phyloP scores from a whole-genome alignment of 37 sponge, comb jelly and placozoan species.

The Chondrosia reniformis region DNA sequence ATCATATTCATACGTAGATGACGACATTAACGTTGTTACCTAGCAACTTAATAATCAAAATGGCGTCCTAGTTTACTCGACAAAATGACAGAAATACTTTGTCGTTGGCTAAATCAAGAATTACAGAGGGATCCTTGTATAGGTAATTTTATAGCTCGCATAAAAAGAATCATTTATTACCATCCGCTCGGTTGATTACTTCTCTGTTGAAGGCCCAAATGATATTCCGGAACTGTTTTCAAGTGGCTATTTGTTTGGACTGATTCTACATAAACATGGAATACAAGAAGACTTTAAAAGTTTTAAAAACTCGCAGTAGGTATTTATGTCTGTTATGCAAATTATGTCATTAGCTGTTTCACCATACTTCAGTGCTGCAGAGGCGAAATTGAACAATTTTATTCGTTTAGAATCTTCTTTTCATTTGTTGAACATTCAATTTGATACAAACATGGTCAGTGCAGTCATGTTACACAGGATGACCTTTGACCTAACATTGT shows the following conservation, averaged over 20 bases:
- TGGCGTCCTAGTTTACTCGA: too few species aligned
- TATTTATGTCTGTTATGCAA: neutral
- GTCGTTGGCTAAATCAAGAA: constrained; percentile 91
- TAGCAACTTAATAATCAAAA: too few species aligned
- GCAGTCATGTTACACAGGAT: neutral
- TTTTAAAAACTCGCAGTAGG: constrained; percentile 11
- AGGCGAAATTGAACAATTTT: constrained; percentile 95
- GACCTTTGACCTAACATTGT: neutral
- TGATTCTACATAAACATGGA: constrained; percentile 72
- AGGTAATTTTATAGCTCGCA: constrained; percentile 67
- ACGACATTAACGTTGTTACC: too few species aligned
- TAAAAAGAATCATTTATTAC: too few species aligned
- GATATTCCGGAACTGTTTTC: constrained; percentile 64
- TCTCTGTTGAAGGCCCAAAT: constrained; percentile 21
- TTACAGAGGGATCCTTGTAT: constrained; percentile 43
- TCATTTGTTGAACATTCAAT: constrained; percentile 79
- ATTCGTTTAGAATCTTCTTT: constrained; percentile 79
- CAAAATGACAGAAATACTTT: constrained; percentile 90
- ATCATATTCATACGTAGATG: too few species aligned
- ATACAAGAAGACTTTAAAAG: constrained; percentile 70
- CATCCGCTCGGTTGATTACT: too few species aligned
- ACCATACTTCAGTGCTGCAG: constrained; percentile 29
- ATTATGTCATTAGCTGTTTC: neutral
- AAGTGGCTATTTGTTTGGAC: constrained; percentile 85
- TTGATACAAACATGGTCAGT: constrained; percentile 76